Evolutionary conservation across 2,888 invertebrate species (phyloP), one percentile per base, ranked within the genome.

Genomic region (Sphecodes monilicornis): DNA sequence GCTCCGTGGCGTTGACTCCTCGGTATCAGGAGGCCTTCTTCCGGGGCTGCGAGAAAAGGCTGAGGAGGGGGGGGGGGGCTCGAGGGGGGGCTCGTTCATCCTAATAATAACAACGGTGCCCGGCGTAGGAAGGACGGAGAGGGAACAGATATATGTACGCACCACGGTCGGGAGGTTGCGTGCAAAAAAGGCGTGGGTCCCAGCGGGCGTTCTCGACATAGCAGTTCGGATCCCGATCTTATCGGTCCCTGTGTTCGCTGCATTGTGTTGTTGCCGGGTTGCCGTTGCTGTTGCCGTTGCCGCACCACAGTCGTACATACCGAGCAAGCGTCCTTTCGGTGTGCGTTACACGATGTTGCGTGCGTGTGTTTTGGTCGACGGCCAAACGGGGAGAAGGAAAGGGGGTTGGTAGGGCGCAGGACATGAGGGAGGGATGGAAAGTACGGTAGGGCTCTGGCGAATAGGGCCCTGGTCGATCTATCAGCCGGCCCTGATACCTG

Each of bases 171-270:
- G 88, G 89, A 88, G 90, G 91, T 88, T 90, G 91, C 90, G 91
- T 88, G 90, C 91, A 92, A 93, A 92, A 93, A 93, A 92, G 91
- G 91, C 91, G 91, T 91, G 90, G 92, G 92, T 92, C 93, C 89
- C 93, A 93, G 92, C 93, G 90, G 93, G 92, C 91, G 91, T 92
- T 92, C 91, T 91, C 90, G 89, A 89, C 90, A 90, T 89, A 90
- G 91, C 90, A 90, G 91, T 92, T 91, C 87, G 90, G 91, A 91
- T 92, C 89, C 90, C 88, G 93, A 93, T 93, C 92, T 93, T 93
- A 93, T 93, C 93, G 90, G 88, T 87, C 82, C 76, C 81, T 89
- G 91, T 92, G 91, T 93, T 92, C 90, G 91, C 90, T 91, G 93
- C 90, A 92, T 93, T 93, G 93, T 92, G 89, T 92, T 91, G 91